Conservation (phyloP, 1,140 invertebrate genomes). For the Trichonephila clavipes region DNA sequence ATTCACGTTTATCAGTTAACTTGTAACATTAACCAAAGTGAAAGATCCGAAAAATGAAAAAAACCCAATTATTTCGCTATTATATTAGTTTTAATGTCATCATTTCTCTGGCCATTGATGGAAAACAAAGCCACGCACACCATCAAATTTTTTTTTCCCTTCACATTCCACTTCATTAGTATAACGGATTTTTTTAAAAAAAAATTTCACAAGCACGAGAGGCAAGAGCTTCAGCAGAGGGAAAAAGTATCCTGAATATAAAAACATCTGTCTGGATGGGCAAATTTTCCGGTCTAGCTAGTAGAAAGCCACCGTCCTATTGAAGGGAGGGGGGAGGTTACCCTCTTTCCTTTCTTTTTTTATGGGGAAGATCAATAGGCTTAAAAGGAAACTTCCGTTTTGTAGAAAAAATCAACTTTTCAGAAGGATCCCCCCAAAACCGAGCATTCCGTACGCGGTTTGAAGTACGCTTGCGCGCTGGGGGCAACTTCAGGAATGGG, state of each 20-base stretch:
- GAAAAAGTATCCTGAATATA: not conserved
- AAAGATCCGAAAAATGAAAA: not conserved
- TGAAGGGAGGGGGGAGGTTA: not conserved
- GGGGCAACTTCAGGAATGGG: not conserved
- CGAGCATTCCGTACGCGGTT: not conserved
- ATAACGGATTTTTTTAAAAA: not conserved
- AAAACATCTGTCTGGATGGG: slow-evolving; percentile 29
- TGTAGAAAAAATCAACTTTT: slow-evolving; percentile 9
- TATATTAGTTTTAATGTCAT: slow-evolving; percentile 23
- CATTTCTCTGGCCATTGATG: not conserved
- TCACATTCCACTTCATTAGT: slow-evolving; percentile 27
- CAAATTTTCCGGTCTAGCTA: slow-evolving; percentile 33
- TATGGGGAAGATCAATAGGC: not conserved
- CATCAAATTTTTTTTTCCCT: not conserved
- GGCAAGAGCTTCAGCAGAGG: not conserved
- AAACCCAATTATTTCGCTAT: not conserved
- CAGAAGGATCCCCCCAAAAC: not conserved
- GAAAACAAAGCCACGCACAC: slow-evolving; percentile 3
- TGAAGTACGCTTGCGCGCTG: not conserved
- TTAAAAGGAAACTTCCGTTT: slow-evolving; percentile 38
- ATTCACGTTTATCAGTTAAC: no score
- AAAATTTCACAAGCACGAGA: not conserved
- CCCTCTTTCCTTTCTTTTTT: not conserved
- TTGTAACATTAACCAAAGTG: not conserved
- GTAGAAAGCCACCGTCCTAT: slow-evolving; percentile 39